phyloP scores from a whole-genome alignment of 2,888 invertebrate species.

The Lymantria monacha region DNA sequence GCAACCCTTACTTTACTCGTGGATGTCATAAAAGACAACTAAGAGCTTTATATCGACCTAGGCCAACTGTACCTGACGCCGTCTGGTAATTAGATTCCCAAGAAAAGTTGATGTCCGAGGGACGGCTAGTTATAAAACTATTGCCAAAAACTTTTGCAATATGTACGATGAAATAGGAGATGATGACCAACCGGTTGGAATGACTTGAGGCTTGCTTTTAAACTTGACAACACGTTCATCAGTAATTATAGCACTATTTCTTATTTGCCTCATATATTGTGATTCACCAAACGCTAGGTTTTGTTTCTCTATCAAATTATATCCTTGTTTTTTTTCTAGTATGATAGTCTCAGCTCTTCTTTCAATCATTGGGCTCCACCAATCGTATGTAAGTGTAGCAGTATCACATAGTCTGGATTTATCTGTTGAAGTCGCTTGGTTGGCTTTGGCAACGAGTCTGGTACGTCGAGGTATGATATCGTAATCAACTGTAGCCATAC shows the following conservation, averaged over 20 bases:
- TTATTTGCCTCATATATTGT: conserved; percentile 17
- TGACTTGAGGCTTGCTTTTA: conserved; percentile 48
- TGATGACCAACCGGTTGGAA: conserved; percentile 50
- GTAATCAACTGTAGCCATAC: conserved; percentile 35
- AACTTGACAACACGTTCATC: conserved; percentile 50
- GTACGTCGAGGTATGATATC: conserved; percentile 14
- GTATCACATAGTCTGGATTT: conserved; percentile 37
- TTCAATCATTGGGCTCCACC: conserved; percentile 64
- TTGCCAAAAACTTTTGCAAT: too few relatives aligned
- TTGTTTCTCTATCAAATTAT: conserved; percentile 20
- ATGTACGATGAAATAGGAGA: too few relatives aligned
- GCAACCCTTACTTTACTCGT: too few relatives aligned
- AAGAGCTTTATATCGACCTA: too few relatives aligned
- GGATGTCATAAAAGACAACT: too few relatives aligned
- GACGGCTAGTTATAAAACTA: too few relatives aligned
- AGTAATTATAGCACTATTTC: conserved; percentile 23
- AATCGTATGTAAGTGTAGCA: conserved; percentile 53
- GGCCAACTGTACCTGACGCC: too few relatives aligned
- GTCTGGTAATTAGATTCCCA: too few relatives aligned
- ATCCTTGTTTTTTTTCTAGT: conserved; percentile 14
- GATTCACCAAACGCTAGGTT: conserved; percentile 3
- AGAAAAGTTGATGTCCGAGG: too few relatives aligned
- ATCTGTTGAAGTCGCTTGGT: conserved; percentile 46
- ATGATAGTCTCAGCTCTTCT: conserved; percentile 27
- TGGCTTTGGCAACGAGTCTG: conserved; percentile 38